These are phyloP conservation scores for Dasypus novemcinctus DNA, from an alignment of 2,113 vertebrate species.

Conservation along the genomic window DNA sequence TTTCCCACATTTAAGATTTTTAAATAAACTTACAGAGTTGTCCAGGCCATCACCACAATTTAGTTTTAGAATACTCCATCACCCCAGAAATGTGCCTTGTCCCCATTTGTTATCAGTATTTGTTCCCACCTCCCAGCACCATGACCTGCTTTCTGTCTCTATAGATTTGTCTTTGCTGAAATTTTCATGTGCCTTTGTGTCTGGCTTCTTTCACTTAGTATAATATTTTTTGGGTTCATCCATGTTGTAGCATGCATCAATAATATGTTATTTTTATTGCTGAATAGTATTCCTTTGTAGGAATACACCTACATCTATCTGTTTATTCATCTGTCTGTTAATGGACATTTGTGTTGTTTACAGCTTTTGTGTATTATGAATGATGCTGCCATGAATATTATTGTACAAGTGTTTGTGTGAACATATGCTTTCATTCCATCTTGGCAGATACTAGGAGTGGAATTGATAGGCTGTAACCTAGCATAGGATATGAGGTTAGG, in stretches of 20 bases:
- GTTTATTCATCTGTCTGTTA: too few species aligned
- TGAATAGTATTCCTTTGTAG: too few species aligned
- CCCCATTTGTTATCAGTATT: background rate
- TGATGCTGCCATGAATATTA: background rate
- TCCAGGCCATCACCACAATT: background rate
- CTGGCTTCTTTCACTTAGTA: background rate
- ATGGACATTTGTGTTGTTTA: background rate
- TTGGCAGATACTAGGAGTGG: too few species aligned
- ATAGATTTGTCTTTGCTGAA: background rate
- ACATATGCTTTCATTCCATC: too few species aligned
- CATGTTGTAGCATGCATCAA: background rate
- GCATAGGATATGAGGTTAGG: too few species aligned
- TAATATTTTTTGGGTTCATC: background rate
- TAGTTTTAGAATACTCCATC: background rate
- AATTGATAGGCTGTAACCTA: too few species aligned
- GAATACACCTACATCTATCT: too few species aligned
- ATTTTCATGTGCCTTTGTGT: background rate
- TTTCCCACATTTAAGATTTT: background rate
- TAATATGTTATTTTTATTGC: too few species aligned
- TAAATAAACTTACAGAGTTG: background rate
- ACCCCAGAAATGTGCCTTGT: background rate
- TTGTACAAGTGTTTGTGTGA: too few species aligned
- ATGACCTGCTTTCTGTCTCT: background rate
- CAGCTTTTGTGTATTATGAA: background rate
- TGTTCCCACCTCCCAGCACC: background rate